Conservation (phyloP, 2,113 vertebrate genomes). For the Thalassarche chlororhynchos region DNA sequence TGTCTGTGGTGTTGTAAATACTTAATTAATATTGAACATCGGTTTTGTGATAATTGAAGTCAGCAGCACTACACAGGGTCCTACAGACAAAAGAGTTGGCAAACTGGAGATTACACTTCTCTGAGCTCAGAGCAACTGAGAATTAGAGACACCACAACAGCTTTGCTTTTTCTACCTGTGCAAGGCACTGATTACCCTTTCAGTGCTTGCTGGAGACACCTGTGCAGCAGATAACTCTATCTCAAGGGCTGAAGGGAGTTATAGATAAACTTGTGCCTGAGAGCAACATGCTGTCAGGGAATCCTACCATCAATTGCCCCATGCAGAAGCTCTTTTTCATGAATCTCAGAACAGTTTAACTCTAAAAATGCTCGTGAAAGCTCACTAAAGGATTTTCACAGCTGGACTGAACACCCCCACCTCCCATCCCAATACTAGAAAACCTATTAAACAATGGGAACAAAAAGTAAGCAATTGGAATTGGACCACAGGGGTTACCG, state of each 20-base stretch:
- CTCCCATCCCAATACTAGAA: neutral
- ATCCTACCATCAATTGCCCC: neutral
- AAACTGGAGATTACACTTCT: neutral
- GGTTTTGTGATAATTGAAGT: neutral
- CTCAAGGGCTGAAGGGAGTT: neutral
- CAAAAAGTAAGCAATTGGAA: constrained; percentile 4
- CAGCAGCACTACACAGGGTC: neutral
- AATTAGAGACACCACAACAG: neutral
- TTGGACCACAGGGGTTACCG: neutral
- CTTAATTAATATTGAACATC: neutral
- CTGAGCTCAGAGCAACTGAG: neutral
- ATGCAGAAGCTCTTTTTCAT: neutral
- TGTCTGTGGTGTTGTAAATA: neutral
- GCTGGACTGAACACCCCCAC: neutral
- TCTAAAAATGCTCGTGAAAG: neutral
- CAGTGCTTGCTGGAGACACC: neutral
- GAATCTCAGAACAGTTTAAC: neutral
- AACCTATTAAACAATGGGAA: neutral
- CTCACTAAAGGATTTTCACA: neutral
- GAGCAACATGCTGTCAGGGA: neutral
- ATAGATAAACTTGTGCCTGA: neutral
- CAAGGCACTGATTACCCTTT: neutral
- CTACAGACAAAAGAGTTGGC: neutral
- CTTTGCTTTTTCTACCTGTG: neutral
- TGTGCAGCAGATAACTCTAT: neutral